phyloP scores from a whole-genome alignment of 2,113 vertebrate genomes.

The Syrrhaptes paradoxus region DNA sequence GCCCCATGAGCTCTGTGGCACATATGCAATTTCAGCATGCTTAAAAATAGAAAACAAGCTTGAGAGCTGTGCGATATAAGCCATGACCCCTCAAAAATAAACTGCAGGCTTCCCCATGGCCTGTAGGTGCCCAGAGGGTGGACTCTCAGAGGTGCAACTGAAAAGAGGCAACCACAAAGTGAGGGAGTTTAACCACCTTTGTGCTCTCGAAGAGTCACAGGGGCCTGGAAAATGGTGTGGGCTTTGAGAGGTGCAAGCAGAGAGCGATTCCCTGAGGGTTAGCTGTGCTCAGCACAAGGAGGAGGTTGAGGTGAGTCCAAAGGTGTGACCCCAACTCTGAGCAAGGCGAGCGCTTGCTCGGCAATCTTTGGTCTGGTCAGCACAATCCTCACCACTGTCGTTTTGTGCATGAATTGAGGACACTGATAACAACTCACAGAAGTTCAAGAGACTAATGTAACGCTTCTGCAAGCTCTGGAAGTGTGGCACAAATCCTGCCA shows the following conservation, averaged over 20 bases:
- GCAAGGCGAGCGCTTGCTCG: not conserved
- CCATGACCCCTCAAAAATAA: not conserved
- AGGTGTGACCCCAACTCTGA: not conserved
- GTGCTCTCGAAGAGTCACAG: not conserved
- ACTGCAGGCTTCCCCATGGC: not conserved
- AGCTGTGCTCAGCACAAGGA: not conserved
- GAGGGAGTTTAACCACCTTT: not conserved
- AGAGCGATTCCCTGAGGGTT: not conserved
- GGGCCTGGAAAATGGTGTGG: not conserved
- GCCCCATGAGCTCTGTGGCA: not conserved
- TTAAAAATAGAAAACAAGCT: constrained; percentile 15
- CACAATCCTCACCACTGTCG: rapidly evolving
- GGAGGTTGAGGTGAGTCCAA: not conserved
- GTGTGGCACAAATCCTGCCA: not conserved
- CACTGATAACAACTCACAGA: not conserved
- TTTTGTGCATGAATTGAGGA: not conserved
- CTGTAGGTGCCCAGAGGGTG: rapidly evolving
- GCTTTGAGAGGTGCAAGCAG: not conserved
- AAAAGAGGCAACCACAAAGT: not conserved
- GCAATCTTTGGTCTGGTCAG: not conserved
- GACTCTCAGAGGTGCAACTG: not conserved
- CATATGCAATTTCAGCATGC: not conserved
- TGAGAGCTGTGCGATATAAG: not conserved
- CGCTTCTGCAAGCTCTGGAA: not conserved
- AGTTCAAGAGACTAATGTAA: not conserved